These are phyloP conservation scores for Rutilus rutilus DNA, from an alignment of 2,113 vertebrate genomes.

Conservation along the genomic window DNA sequence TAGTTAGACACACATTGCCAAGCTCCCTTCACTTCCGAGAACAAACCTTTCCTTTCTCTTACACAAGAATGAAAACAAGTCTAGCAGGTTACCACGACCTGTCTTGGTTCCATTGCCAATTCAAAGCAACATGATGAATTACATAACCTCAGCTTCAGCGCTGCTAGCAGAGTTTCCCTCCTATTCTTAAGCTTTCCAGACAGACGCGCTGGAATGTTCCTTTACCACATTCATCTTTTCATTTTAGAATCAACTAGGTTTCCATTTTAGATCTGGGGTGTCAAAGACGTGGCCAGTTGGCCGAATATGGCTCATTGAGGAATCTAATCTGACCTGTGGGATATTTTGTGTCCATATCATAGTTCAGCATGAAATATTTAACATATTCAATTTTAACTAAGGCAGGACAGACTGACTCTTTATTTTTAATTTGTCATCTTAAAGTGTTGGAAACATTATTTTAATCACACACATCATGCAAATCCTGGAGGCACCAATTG, in stretches of 20 bases:
- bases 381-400: not conserved
- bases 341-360: not conserved
- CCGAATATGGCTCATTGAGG: not conserved
- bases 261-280: conserved; percentile 7
- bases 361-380: not conserved
- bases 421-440: not conserved
- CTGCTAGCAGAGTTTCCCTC: conserved; percentile 5
- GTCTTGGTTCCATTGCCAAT: conserved; percentile 11
- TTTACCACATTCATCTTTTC: conserved; percentile 1
- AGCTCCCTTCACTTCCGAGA: not conserved
- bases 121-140: conserved; percentile 26
- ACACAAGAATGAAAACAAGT: conserved; percentile 4
- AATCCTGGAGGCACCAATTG: not conserved
- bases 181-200: conserved; percentile 7
- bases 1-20: not conserved
- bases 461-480: not conserved
- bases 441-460: not conserved
- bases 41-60: conserved; percentile 23
- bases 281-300: not conserved
- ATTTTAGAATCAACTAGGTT: not conserved
- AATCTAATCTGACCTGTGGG: not conserved
- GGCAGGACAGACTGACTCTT: not conserved
- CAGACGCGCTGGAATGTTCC: conserved; percentile 15
- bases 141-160: conserved; percentile 15
- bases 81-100: conserved; percentile 21